phyloP scores from a whole-genome alignment of 1,140 invertebrate species.

The Eriosoma lanigerum region DNA sequence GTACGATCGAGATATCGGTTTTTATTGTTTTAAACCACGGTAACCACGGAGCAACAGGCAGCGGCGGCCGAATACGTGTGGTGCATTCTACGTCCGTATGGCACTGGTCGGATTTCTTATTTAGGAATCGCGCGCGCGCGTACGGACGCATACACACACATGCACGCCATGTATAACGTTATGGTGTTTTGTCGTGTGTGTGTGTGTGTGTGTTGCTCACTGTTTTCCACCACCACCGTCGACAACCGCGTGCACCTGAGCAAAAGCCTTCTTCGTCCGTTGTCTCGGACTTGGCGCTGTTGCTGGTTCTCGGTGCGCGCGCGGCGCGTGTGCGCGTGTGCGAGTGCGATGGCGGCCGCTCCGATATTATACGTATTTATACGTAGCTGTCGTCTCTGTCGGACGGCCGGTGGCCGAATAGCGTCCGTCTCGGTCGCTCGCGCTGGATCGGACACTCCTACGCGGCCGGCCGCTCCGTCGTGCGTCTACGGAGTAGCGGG shows the following conservation, averaged over 20 bases:
- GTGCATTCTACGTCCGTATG: slow-evolving; percentile 51
- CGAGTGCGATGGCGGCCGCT: slow-evolving; percentile 4
- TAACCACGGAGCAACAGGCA: slow-evolving; percentile 34
- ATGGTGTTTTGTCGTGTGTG: neutral
- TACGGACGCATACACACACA: neutral
- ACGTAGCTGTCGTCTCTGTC: neutral
- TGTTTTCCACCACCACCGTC: slow-evolving; percentile 10
- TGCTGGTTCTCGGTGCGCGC: neutral
- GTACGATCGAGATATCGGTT: slow-evolving; percentile 1
- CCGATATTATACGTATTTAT: neutral
- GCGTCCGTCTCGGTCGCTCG: slow-evolving; percentile 15
- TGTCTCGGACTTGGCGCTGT: slow-evolving; percentile 23
- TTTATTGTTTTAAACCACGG: slow-evolving; percentile 21
- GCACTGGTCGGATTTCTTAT: slow-evolving; percentile 51
- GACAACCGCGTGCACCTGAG: neutral
- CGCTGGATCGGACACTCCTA: slow-evolving; percentile 41
- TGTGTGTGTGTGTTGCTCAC: slow-evolving; percentile 7
- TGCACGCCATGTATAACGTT: no score
- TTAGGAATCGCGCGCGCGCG: slow-evolving; percentile 48
- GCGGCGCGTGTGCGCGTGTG: neutral
- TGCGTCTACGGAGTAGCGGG: neutral
- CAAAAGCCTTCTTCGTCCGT: slow-evolving; percentile 24
- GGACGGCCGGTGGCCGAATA: neutral
- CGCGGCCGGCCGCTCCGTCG: neutral
- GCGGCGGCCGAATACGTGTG: slow-evolving; percentile 38